Evolutionary conservation across 2,888 invertebrate species (phyloP).

Genomic region (Eupithecia inturbata): DNA sequence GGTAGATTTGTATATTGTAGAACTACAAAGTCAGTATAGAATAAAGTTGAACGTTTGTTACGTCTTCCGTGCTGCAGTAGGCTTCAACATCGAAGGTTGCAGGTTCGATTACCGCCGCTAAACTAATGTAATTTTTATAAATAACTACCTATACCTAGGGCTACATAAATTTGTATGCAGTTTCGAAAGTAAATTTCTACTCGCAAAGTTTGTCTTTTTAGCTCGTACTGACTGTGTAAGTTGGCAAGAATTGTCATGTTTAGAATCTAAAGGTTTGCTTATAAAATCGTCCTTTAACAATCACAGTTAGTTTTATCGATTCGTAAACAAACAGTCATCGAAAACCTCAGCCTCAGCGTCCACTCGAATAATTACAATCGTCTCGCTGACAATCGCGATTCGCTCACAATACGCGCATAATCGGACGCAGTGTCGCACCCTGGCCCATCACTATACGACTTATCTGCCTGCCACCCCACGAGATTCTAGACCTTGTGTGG

Average conservation of each 20-base stretch:
- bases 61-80: neutral
- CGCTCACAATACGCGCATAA: slow-evolving; percentile 82
- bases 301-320: slow-evolving; percentile 29
- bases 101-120: neutral
- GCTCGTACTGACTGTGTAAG: neutral
- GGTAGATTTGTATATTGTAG: neutral
- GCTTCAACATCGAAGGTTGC: neutral
- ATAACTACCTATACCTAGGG: too few species aligned
- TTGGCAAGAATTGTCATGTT: neutral
- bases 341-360: slow-evolving; percentile 71
- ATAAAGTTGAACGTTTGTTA: neutral
- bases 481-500: neutral
- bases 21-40: neutral
- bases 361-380: slow-evolving; percentile 82
- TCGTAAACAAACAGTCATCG: slow-evolving; percentile 67
- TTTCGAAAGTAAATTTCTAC: too few species aligned
- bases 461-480: slow-evolving; percentile 49
- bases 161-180: too few species aligned
- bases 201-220: neutral
- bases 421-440: slow-evolving; percentile 75
- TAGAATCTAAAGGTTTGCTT: neutral
- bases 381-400: slow-evolving; percentile 84
- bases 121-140: neutral
- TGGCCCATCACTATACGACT: slow-evolving; percentile 58
- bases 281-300: neutral